Evolutionary conservation across 2,113 vertebrate species (phyloP), one percentile per base, ranked within the genome.

Genomic region (Bos javanicus): DNA sequence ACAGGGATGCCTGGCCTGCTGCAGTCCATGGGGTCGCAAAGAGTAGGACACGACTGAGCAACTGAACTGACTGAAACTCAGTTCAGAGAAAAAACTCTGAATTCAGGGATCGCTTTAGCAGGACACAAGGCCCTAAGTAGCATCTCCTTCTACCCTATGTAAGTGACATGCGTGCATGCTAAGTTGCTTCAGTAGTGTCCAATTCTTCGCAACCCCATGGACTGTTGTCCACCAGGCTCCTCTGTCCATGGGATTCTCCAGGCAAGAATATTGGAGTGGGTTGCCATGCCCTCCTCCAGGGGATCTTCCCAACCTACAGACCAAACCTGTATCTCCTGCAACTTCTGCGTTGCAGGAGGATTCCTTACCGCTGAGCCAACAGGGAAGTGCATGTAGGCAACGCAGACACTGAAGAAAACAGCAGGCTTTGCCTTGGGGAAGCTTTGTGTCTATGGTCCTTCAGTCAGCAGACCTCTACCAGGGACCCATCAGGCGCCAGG

Each of bases 11-110:
- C 67, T 71, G 67, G n/a, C 19, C 10, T 71, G 67, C 67, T 71
- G n/a, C n/a, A 71, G 67, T 71, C 67, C n/a, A 23, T 71, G 67
- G 19, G n/a, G n/a, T 39, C 0, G 1, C 67, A 71, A 39, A 71
- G 19, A 71, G n/a, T 13, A 71, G 67, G 67, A 39, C n/a, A 23
- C 0, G 0, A 12, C n/a, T 23, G 67, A 71, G n/a, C 2, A 3
- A 39, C 67, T 71, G 10, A 71, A 71, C 67, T 71, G 67, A 23
- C 67, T 39, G 67, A 15, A 62, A 6, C 60, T 62, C 60, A 62
- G 60, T 62, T 30, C 60, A 15, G 60, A 62, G 60, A 15, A 62
- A 62, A 48, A 15, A 25, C 19, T 64, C 78, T 76, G 30, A 9
- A 5, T 19, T 23, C 28, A 39, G 84, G 9, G 4, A 2, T 4